Evolutionary conservation across 2,888 invertebrate genomes (phyloP), one percentile per base, ranked within the genome.

Genomic region (Trissonchulus sp.): DNA sequence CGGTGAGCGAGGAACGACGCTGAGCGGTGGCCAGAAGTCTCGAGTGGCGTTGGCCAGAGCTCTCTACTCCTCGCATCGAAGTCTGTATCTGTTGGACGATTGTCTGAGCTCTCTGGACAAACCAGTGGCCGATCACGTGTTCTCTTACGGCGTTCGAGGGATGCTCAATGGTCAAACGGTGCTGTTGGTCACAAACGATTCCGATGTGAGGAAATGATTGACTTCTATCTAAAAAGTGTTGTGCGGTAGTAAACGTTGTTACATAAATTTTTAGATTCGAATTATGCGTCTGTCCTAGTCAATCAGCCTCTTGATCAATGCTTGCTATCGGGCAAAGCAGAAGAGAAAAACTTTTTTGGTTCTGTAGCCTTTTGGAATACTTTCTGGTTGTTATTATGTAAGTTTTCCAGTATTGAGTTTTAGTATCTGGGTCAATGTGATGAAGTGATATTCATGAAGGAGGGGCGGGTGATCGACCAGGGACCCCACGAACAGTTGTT

Each of bases 31-130:
- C 1, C 88, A 89, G 79, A 88, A 87, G 75, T 88, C 89, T 73
- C 84, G 89, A 75, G 82, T 89, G 62, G 86, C 88, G 0, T 82
- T 89, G 3, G 89, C 89, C 0, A 83, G 89, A 80, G 88, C 89
- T 0, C 82, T 88, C 23, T 89, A 88, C 82, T 79, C 84, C 76
- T 79, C 81, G 48, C n/a, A n/a, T n/a, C 79, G 81, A 37, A 80
- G 89, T 74, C 86, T 89, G 77, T 89, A 88, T 79, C 84, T 89
- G 18, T 81, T 89, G 37, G 89, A 89, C 80, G 89, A 89, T 82
- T 87, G 88, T 35, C 81, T 89, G 76, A 88, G 88, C 74, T 87
- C 88, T 1, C 86, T 89, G 30, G 89, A 89, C 77, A 81, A 84
- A 48, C 84, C 85, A 76, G 88, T 89, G 1, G 87, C 87, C 0